Percentiles rank a stretch among this genome's conserved stretches.
Evolutionary conservation across 2,797 vertebrate genomes (phyloP).

Genomic region (Denticeps clupeoides): DNA sequence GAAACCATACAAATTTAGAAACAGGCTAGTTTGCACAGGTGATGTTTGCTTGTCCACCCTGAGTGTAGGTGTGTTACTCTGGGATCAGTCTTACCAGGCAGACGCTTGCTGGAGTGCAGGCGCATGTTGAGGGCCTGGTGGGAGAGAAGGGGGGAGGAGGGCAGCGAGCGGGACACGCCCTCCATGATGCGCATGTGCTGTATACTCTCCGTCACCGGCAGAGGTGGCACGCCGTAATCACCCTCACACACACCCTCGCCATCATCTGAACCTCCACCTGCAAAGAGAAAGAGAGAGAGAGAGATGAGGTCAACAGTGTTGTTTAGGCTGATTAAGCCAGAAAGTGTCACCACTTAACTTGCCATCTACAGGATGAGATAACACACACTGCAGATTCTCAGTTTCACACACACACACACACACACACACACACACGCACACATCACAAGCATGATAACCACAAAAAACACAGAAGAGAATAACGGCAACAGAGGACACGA

Average conservation of each 20-base stretch:
- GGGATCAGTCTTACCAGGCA: slow-evolving; percentile 67
- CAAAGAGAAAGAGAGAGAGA: background rate
- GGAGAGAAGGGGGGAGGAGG: slow-evolving; percentile 80
- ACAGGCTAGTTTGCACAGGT: background rate
- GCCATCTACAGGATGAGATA: too few relatives aligned
- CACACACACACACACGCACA: background rate
- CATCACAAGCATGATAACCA: background rate
- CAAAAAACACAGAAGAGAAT: background rate
- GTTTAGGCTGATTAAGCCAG: too few relatives aligned
- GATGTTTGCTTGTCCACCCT: background rate
- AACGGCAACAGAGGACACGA: background rate
- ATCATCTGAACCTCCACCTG: slow-evolving; percentile 50
- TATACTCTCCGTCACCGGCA: slow-evolving; percentile 79
- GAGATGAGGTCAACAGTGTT: background rate
- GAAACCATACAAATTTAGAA: too few relatives aligned
- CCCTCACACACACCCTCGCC: slow-evolving; percentile 49
- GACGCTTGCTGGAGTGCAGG: slow-evolving; percentile 78
- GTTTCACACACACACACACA: background rate
- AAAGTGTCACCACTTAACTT: too few relatives aligned
- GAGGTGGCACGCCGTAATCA: slow-evolving; percentile 66
- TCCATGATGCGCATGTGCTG: slow-evolving; percentile 88
- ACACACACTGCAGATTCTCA: background rate
- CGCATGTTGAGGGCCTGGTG: slow-evolving; percentile 82
- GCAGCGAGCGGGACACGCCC: slow-evolving; percentile 80
- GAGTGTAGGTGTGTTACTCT: too few relatives aligned